phyloP scores from a whole-genome alignment of 23 tunicate species.

The Diplosoma virens region DNA sequence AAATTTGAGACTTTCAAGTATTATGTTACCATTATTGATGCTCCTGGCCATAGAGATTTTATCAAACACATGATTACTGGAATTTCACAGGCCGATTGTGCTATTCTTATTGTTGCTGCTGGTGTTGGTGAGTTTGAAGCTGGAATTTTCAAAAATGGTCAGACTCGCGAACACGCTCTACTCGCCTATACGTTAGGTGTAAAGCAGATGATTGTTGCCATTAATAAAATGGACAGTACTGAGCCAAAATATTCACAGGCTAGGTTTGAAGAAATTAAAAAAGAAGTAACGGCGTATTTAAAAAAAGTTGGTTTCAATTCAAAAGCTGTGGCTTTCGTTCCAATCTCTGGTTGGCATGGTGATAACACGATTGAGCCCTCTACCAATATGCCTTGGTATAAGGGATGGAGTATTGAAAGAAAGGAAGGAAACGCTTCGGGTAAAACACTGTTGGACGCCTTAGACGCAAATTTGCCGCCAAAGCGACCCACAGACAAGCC shows the following conservation, averaged over 20 bases:
- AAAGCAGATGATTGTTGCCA: slow-evolving; percentile 93
- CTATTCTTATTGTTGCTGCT: slow-evolving; percentile 92
- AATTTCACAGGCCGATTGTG: slow-evolving; percentile 97
- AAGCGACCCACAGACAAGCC: slow-evolving; percentile 90
- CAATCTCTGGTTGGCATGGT: slow-evolving; percentile 81
- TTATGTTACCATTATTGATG: slow-evolving; percentile 89
- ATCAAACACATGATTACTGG: slow-evolving; percentile 99
- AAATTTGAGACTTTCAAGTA: slow-evolving; percentile 77
- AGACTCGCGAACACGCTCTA: slow-evolving; percentile 91
- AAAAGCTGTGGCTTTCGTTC: slow-evolving; percentile 76
- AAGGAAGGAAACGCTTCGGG: slow-evolving; percentile 37
- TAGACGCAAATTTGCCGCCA: slow-evolving; percentile 67
- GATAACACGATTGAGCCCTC: slow-evolving; percentile 50
- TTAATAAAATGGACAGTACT: slow-evolving; percentile 74
- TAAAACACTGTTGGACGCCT: slow-evolving; percentile 66
- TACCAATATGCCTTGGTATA: slow-evolving; percentile 46
- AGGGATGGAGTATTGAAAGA: slow-evolving; percentile 45
- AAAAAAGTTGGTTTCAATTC: slow-evolving; percentile 85
- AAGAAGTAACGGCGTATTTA: slow-evolving; percentile 62
- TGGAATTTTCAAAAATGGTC: slow-evolving; percentile 97
- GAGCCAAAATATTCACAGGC: slow-evolving; percentile 49
- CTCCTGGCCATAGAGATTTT: slow-evolving; percentile 99
- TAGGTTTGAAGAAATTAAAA: slow-evolving; percentile 66
- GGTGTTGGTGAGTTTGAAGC: slow-evolving; percentile 99
- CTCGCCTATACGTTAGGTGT: slow-evolving; percentile 95